These are phyloP conservation scores for Puffinus mauretanicus DNA, from an alignment of 2,113 vertebrate species.

Conservation along the genomic window DNA sequence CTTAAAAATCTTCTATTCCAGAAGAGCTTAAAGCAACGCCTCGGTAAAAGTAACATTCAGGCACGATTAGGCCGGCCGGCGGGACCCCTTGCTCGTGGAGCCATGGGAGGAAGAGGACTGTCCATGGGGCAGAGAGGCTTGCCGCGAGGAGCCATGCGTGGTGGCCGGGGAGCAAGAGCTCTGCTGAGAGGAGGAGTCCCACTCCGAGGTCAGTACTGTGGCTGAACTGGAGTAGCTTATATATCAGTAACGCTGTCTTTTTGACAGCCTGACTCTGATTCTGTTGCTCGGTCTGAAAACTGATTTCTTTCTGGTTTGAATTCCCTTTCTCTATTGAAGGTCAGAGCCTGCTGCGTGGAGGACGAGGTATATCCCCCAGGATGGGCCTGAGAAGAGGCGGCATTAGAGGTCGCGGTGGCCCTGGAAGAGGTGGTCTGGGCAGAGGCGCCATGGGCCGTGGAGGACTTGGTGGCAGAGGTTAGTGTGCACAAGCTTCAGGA, in stretches of 20 bases:
- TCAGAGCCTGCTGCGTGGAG: conserved; percentile 82
- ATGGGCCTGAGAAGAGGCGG: conserved; percentile 87
- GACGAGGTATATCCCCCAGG: conserved; percentile 83
- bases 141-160: conserved; percentile 81
- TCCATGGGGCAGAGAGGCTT: conserved; percentile 85
- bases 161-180: conserved; percentile 82
- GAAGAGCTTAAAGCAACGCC: conserved; percentile 95
- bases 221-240: fast-evolving
- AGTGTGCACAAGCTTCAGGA: conserved; percentile 17
- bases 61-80: conserved; percentile 91
- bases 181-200: conserved; percentile 84
- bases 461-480: conserved; percentile 79
- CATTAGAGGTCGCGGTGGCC: conserved; percentile 79
- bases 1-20: conserved; percentile 66
- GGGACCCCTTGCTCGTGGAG: conserved; percentile 80
- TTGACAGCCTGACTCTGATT: fast-evolving
- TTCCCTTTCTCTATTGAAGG: conserved; percentile 55
- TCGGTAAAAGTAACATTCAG: conserved; percentile 98
- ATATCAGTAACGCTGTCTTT: fast-evolving
- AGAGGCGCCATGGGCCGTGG: conserved; percentile 81
- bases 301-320: not conserved
- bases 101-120: conserved; percentile 78
- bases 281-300: not conserved
- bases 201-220: conserved; percentile 79
- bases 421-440: conserved; percentile 79